Base-by-base conservation (phyloP, 2,113 vertebrate genomes). In the Coptodon rendalli region DNA sequence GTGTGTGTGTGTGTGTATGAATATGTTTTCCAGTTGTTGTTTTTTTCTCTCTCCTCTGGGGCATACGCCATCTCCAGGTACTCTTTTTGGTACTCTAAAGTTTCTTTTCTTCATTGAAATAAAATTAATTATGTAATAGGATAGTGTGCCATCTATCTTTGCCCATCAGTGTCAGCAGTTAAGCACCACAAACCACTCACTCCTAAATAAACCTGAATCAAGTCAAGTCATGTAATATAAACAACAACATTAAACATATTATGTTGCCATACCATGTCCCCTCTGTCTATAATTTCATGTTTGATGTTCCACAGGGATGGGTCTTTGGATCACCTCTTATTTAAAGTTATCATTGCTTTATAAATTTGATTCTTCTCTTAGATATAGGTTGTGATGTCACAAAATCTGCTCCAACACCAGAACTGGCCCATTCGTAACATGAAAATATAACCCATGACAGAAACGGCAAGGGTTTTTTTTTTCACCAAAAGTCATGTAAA, bases 51-150 rank as follows among this genome's bases (percentile, higher is more conserved):
- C 38, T 85, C 34, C 79, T 68, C 8, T 59, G 24, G 59, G 43
- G 40, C 22, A 81, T 16, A 80, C n/a, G 24, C 34, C 61, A 86
- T 84, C 87, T 92, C 68, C 87, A 78, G 71, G 43, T 91, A 80
- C 61, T 38, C 84, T 81, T 71, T 73, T 31, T 79, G 53, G 48
- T 38, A 36, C 17, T 71, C 22, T 57, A 57, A 36, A 52, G 29
- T 45, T 81, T 89, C n/a, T 76, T 19, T 84, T 9, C 19, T 80
- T 24, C 24, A 29, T 66, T 45, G 16, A 22, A 83, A 78, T 52
- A 61, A 61, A 85, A 59, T 16, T 1, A 81, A 36, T 84, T 5
- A 24, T 48, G 31, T 86, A 17, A 48, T 86, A 5, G 19, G 3
- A 61, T 24, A 31, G 36, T 79, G 16, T 78, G 22, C 24, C 22